phyloP scores from a whole-genome alignment of 2,888 invertebrate genomes.

The Rambutsinella grinnellia region DNA sequence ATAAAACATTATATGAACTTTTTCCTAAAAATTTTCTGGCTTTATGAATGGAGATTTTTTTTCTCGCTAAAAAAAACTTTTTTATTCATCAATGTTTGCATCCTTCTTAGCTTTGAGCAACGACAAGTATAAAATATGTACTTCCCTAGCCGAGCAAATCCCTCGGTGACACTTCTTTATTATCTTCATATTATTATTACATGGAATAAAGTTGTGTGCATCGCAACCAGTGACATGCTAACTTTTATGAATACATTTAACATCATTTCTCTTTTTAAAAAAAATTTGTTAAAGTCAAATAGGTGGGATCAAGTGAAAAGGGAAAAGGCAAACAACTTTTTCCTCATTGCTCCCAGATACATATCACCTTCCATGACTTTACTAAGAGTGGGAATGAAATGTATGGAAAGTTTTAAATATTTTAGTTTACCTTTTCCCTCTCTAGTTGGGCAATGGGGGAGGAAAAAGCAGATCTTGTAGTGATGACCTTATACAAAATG shows the following conservation, averaged over 20 bases:
- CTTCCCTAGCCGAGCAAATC: neutral
- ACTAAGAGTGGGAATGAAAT: neutral
- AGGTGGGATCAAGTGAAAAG: no score
- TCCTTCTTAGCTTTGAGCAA: neutral
- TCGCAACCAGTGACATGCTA: no score
- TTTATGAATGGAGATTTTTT: slow-evolving; percentile 4
- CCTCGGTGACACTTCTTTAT: slow-evolving; percentile 21
- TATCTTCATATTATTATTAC: no score
- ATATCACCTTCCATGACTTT: no score
- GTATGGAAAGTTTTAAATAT: neutral
- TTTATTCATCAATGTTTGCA: neutral
- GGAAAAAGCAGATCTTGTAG: neutral
- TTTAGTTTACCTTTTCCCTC: neutral
- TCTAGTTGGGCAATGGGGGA: neutral
- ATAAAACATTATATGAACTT: neutral
- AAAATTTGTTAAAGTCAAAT: no score
- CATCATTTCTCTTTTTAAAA: no score
- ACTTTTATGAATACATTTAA: no score
- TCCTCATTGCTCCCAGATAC: neutral
- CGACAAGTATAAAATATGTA: neutral
- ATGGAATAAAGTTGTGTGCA: no score
- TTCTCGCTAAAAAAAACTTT: neutral
- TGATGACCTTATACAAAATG: neutral
- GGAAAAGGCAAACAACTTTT: slow-evolving; percentile 2
- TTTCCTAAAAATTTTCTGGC: neutral